These are phyloP conservation scores for Drosophila erecta DNA, from an alignment of 1,140 invertebrate species.

Conservation along the genomic window DNA sequence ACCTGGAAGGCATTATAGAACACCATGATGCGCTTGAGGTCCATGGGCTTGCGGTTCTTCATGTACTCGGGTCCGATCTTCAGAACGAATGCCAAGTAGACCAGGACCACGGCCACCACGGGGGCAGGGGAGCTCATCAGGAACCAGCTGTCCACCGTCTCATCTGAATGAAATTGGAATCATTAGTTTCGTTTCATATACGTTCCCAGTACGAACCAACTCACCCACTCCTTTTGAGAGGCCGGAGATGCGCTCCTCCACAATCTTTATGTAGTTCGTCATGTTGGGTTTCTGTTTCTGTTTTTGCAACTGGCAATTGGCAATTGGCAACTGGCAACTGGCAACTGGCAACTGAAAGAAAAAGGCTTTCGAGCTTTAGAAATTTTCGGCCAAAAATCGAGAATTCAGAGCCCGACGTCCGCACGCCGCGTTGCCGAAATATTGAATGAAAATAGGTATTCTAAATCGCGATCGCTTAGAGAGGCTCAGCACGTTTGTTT, in stretches of 20 bases:
- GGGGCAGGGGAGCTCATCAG: slow-evolving; percentile 87
- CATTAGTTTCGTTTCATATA: neutral
- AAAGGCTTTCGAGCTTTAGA: slow-evolving; percentile 40
- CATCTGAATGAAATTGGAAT: slow-evolving; percentile 85
- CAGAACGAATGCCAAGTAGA: slow-evolving; percentile 89
- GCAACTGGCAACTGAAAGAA: slow-evolving; percentile 42
- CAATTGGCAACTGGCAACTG: slow-evolving; percentile 48
- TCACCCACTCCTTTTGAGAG: slow-evolving; percentile 79
- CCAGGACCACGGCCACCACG: slow-evolving; percentile 86
- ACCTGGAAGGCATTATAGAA: slow-evolving; percentile 92
- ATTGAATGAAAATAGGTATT: slow-evolving; percentile 80
- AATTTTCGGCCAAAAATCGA: slow-evolving; percentile 52
- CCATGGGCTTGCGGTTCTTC: slow-evolving; percentile 89
- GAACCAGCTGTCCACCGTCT: slow-evolving; percentile 87
- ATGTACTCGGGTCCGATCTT: slow-evolving; percentile 90
- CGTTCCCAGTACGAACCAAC: slow-evolving; percentile 16
- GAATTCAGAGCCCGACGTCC: slow-evolving; percentile 64
- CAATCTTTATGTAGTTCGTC: slow-evolving; percentile 79
- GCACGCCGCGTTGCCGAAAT: slow-evolving; percentile 70
- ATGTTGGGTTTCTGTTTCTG: slow-evolving; percentile 40
- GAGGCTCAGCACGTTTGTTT: slow-evolving; percentile 59
- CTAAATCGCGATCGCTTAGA: slow-evolving; percentile 56
- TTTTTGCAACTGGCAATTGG: slow-evolving; percentile 17
- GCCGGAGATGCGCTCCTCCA: slow-evolving; percentile 79
- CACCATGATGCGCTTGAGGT: slow-evolving; percentile 89